Evolutionary conservation across 2,797 vertebrate species (phyloP).

Genomic region (Falco columbarius): DNA sequence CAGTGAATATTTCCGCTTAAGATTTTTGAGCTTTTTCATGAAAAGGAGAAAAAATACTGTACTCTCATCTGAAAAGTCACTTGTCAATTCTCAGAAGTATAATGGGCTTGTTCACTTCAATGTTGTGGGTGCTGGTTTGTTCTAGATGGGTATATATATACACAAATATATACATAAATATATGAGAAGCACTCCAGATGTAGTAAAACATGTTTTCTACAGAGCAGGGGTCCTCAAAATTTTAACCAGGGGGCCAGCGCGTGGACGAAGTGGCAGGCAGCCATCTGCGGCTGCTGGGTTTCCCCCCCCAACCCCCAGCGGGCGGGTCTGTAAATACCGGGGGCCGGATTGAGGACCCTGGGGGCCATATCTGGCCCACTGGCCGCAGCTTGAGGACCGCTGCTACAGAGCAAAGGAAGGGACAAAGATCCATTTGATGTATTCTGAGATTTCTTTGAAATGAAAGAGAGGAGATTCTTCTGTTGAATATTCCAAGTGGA

Average conservation of each 20-base stretch:
- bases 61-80: neutral
- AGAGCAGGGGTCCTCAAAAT: neutral
- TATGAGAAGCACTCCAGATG: neutral
- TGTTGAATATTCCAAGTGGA: neutral
- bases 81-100: neutral
- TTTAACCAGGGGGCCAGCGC: no score
- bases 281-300: no score
- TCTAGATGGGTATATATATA: neutral
- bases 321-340: no score
- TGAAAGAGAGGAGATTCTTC: neutral
- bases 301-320: no score
- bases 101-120: neutral
- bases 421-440: neutral
- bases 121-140: neutral
- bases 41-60: neutral
- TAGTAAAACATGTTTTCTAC: neutral
- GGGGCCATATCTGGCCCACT: no score
- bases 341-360: no score
- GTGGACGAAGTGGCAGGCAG: no score
- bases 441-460: neutral
- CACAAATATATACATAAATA: neutral
- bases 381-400: no score
- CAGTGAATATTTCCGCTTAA: neutral
- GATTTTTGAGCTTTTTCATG: neutral
- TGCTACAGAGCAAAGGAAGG: neutral